Evolutionary conservation across 92 coral and sea anemone species (phyloP).

Genomic region (Porites cylindrica): DNA sequence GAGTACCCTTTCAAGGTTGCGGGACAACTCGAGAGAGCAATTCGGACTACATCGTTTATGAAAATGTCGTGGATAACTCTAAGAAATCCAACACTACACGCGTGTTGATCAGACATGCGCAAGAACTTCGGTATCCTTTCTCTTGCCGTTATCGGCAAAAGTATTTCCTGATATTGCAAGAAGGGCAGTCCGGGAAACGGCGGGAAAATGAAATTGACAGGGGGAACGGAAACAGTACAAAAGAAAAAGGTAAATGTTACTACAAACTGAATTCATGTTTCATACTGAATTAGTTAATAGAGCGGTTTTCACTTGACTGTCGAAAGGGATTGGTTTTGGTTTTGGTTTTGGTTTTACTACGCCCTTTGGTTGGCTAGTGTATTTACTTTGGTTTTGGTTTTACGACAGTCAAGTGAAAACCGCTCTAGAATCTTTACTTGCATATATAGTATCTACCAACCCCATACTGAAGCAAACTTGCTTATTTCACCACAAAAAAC

Average conservation of each 20-base stretch:
- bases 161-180: constrained; percentile 26
- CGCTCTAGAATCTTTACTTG: too few species aligned
- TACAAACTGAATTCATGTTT: too few species aligned
- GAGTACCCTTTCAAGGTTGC: constrained; percentile 76
- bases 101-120: constrained; percentile 22
- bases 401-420: too few species aligned
- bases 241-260: not conserved
- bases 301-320: too few species aligned
- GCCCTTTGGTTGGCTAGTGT: too few species aligned
- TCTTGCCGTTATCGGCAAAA: constrained; percentile 34
- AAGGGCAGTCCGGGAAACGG: not conserved
- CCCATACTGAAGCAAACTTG: too few species aligned
- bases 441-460: too few species aligned
- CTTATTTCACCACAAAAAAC: too few species aligned
- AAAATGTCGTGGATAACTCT: constrained; percentile 69
- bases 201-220: not conserved
- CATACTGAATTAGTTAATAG: too few species aligned
- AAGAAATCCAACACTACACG: constrained; percentile 24
- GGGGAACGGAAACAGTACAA: constrained; percentile 21
- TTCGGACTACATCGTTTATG: constrained; percentile 51
- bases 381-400: too few species aligned
- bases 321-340: too few species aligned
- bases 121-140: constrained; percentile 39
- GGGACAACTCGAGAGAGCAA: constrained; percentile 62
- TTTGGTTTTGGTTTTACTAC: too few species aligned